Evolutionary conservation across 2,888 invertebrate genomes (phyloP).

Genomic region (Electrophaes corylata): DNA sequence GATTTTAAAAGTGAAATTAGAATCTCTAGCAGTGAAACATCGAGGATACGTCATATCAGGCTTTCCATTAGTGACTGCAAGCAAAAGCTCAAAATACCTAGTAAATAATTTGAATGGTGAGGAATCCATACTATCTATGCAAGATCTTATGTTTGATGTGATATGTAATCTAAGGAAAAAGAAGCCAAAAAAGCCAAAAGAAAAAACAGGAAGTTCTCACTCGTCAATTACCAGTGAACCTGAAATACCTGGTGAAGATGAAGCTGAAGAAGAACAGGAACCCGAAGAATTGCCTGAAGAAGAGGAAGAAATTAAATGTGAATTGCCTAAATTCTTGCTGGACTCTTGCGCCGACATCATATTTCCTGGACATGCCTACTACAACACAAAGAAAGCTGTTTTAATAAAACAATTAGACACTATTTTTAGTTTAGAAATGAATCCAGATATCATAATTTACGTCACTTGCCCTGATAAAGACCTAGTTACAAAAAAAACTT

Average conservation of each 20-base stretch:
- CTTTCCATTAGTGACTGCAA: slow-evolving; percentile 84
- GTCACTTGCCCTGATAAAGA: slow-evolving; percentile 82
- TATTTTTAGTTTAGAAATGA: slow-evolving; percentile 60
- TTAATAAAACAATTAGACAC: slow-evolving; percentile 60
- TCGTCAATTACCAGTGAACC: slow-evolving; percentile 52
- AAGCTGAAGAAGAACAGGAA: slow-evolving; percentile 46
- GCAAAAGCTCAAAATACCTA: slow-evolving; percentile 47
- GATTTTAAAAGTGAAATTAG: slow-evolving; percentile 79
- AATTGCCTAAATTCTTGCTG: slow-evolving; percentile 67
- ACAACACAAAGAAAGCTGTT: slow-evolving; percentile 53
- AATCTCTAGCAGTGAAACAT: slow-evolving; percentile 78
- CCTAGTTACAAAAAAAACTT: slow-evolving; percentile 66
- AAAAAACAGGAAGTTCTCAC: slow-evolving; percentile 27
- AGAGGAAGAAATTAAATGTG: slow-evolving; percentile 51
- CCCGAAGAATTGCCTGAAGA: slow-evolving; percentile 44
- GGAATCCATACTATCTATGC: slow-evolving; percentile 54
- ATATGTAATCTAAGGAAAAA: slow-evolving; percentile 62
- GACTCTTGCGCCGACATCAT: slow-evolving; percentile 59
- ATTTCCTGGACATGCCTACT: slow-evolving; percentile 45
- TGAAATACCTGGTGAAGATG: slow-evolving; percentile 36
- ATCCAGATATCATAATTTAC: slow-evolving; percentile 83
- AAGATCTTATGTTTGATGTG: slow-evolving; percentile 58
- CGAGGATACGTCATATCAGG: slow-evolving; percentile 87
- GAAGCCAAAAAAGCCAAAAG: slow-evolving; percentile 47
- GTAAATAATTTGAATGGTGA: slow-evolving; percentile 57